Conservation (phyloP, 2,888 invertebrate species). For the Acanthoscelides obtectus region DNA sequence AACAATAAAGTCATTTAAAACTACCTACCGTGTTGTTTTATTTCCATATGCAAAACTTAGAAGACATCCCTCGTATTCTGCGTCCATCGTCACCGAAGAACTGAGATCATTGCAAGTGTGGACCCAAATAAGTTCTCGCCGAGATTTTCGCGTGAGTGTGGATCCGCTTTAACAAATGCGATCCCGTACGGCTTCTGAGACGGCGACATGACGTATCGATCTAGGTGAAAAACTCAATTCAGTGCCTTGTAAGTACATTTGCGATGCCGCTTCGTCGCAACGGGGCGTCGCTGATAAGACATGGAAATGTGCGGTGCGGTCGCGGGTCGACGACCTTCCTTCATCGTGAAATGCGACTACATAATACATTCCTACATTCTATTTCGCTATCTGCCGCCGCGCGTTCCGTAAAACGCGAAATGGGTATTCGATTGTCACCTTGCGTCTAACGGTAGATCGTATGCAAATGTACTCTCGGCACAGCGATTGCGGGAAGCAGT, state of each 20-base stretch:
- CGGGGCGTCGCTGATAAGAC: not conserved
- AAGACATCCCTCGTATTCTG: too few relatives aligned
- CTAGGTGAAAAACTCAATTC: not conserved
- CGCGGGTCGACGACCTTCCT: not conserved
- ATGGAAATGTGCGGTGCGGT: not conserved
- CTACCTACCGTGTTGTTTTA: too few relatives aligned
- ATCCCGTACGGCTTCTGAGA: too few relatives aligned
- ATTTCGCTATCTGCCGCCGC: not conserved
- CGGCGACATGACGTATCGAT: not conserved
- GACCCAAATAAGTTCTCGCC: too few relatives aligned
- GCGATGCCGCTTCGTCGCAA: not conserved
- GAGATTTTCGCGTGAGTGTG: too few relatives aligned
- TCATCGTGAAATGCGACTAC: not conserved
- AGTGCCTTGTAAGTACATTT: not conserved
- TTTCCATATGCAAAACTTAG: too few relatives aligned
- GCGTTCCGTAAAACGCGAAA: not conserved
- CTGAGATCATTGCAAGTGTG: too few relatives aligned
- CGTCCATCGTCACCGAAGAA: too few relatives aligned
- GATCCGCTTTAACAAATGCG: too few relatives aligned
- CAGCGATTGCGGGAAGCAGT: not conserved
- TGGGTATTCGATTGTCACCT: not conserved
- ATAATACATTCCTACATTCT: too few relatives aligned
- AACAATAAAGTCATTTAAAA: too few relatives aligned
- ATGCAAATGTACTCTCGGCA: not conserved
- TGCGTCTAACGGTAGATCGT: not conserved